These are phyloP conservation scores for Acanthiza pusilla DNA, from an alignment of 2,797 vertebrate genomes.

Conservation along the genomic window DNA sequence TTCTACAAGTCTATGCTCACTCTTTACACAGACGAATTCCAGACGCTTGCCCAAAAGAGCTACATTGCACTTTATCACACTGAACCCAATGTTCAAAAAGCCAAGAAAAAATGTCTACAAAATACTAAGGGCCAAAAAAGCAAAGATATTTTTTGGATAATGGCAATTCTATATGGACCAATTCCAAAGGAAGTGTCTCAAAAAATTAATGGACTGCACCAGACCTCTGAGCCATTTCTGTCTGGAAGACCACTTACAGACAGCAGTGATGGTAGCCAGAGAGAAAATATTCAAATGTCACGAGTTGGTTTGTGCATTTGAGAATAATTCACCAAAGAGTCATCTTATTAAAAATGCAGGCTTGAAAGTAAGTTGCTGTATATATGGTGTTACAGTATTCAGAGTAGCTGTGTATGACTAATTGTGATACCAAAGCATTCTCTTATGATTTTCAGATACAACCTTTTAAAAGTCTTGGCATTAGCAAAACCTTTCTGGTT, in stretches of 20 bases:
- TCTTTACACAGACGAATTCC: constrained; percentile 23
- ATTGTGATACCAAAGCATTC: not conserved
- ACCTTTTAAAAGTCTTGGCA: not conserved
- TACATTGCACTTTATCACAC: constrained; percentile 25
- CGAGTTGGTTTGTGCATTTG: not conserved
- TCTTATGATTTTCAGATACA: not conserved
- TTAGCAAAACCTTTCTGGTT: not conserved
- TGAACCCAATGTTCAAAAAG: constrained; percentile 29
- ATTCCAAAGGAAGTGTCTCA: not conserved
- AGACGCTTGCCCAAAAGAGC: constrained; percentile 36
- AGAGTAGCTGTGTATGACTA: not conserved
- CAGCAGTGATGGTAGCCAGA: not conserved
- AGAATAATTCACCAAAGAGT: not conserved
- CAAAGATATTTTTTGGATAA: not conserved
- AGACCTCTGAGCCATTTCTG: not conserved
- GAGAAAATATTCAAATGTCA: not conserved
- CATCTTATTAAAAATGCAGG: not conserved
- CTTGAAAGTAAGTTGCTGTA: not conserved
- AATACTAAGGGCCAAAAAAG: not conserved
- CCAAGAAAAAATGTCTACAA: constrained; percentile 5
- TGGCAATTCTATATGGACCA: not conserved
- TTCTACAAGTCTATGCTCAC: constrained; percentile 10
- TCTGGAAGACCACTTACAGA: not conserved
- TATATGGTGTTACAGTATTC: not conserved
- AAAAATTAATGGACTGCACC: not conserved